Base-by-base conservation (phyloP, 2,888 invertebrate species). In the Zaprionus lineosus region DNA sequence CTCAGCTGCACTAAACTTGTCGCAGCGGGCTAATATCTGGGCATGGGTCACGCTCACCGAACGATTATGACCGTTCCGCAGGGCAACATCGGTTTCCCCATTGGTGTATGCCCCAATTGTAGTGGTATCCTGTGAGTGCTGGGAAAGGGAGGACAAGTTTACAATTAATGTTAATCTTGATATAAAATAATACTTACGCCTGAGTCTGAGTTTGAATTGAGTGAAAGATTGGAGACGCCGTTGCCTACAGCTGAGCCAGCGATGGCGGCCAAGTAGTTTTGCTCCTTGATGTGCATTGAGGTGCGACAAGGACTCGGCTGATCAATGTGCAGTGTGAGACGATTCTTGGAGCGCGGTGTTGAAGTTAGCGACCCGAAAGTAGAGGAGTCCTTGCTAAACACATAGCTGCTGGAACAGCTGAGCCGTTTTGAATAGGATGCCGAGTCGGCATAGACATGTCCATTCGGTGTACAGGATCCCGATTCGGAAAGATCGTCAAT, bases 261-360 rank as follows among this genome's bases (percentile, higher is more conserved):
- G 53, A 94, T 94, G 1, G 94, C 93, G 3, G 94, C 93, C 66
- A 94, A 91, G 85, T 94, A 94, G 36, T 92, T 92, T 0, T 95
- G 94, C 86, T 96, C 96, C 83, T 95, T 93, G 50, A 95, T 92
- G 88, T 95, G 93, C 69, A 94, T 91, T 0, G 96, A 95, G 57
- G 94, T 94, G 78, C 94, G 91, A 2, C 92, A 75, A 0, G 94
- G 93, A 73, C 92, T 91, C 15, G 94, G 93, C 76, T 94, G 93
- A 43, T 95, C 95, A 43, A 95, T 92, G 84, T 95, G 94, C 60
- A 95, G 84, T 0, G 95, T 95, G 43, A 95, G 92, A 51, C 95
- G 91, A 73, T 94, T 92, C 67, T 92, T 91, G 0, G 93, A 93
- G 1, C 93, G 93, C 18, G 92, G 90, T 1, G 90, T 90, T 1